These are phyloP conservation scores for Hemaris fuciformis DNA, from an alignment of 2,888 invertebrate genomes.

Conservation along the genomic window DNA sequence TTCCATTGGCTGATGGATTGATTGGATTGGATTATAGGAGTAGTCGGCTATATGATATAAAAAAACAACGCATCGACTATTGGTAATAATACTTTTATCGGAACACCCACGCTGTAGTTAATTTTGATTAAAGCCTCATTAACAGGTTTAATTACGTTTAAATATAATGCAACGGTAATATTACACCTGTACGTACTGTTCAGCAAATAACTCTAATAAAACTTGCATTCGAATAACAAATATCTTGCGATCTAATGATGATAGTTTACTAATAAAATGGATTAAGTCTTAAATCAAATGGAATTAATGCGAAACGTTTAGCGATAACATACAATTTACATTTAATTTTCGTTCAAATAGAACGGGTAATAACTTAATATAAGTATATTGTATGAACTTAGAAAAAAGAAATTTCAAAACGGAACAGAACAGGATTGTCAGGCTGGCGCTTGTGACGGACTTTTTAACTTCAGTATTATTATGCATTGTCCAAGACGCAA, in stretches of 20 bases:
- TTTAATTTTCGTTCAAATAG: background rate
- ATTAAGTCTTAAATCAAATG: background rate
- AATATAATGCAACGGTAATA: no score
- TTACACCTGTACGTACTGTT: no score
- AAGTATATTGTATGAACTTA: background rate
- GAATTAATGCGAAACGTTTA: background rate
- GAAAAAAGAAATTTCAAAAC: background rate
- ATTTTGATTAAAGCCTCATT: no score
- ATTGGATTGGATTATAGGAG: no score
- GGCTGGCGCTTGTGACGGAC: constrained; percentile 5
- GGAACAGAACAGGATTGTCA: background rate
- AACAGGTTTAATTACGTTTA: no score
- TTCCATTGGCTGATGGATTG: no score
- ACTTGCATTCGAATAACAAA: background rate
- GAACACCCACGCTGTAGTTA: no score
- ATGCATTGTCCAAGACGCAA: constrained; percentile 27
- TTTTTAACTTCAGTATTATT: constrained; percentile 11
- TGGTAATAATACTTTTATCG: no score
- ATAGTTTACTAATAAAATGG: background rate
- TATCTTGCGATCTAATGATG: background rate
- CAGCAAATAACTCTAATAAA: no score
- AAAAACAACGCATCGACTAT: no score
- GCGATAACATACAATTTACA: background rate
- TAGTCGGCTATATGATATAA: no score
- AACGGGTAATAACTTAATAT: background rate